Evolutionary conservation across 2,113 vertebrate species (phyloP).

Genomic region (Aegithalos caudatus): DNA sequence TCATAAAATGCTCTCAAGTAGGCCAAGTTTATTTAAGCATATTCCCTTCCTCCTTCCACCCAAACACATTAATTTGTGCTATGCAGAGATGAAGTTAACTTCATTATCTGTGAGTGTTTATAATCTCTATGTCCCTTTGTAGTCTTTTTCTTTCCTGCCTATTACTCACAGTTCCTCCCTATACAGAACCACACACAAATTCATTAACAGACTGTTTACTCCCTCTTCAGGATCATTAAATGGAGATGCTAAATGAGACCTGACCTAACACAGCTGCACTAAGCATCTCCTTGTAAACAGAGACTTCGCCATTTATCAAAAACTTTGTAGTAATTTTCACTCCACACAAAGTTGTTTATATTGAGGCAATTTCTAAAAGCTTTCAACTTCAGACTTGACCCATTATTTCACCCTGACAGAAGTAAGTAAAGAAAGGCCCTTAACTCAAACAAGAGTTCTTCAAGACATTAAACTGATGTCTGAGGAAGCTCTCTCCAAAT

Average conservation of each 20-base stretch:
- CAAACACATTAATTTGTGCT: not conserved
- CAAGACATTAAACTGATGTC: not conserved
- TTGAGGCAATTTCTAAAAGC: not conserved
- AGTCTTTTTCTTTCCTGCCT: not conserved
- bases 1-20: not conserved
- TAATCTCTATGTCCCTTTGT: not conserved
- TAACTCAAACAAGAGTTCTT: not conserved
- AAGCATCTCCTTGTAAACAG: not conserved
- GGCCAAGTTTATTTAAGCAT: not conserved
- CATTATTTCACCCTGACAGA: not conserved
- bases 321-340: not conserved
- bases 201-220: slow-evolving; percentile 50
- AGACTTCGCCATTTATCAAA: slow-evolving; percentile 5
- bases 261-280: slow-evolving; percentile 28
- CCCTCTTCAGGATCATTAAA: slow-evolving; percentile 57
- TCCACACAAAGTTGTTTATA: not conserved
- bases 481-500: not conserved
- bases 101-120: slow-evolving; percentile 1
- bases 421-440: not conserved
- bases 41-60: not conserved
- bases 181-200: not conserved
- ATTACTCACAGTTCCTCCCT: slow-evolving; percentile 22
- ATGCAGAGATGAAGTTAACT: not conserved
- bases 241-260: slow-evolving; percentile 41
- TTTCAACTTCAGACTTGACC: not conserved